Evolutionary conservation across 2,797 vertebrate genomes (phyloP).

Genomic region (Pristis pectinata): DNA sequence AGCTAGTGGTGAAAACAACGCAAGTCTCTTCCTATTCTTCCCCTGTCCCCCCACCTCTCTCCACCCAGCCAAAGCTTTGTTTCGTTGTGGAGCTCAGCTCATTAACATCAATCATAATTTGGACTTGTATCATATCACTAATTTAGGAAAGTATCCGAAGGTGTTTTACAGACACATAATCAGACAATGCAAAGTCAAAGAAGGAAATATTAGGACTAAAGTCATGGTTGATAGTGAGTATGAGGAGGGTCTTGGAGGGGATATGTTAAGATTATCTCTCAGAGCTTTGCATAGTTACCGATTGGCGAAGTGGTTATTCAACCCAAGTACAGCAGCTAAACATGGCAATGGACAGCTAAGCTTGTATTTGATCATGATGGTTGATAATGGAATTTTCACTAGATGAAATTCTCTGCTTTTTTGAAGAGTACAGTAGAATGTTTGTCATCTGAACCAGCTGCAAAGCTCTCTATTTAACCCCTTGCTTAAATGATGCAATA

Average conservation of each 20-base stretch:
- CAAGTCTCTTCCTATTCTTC: too few species aligned
- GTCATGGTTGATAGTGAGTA: background rate
- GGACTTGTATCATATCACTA: background rate
- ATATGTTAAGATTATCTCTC: background rate
- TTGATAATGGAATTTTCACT: background rate
- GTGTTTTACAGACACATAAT: background rate
- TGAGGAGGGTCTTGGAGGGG: background rate
- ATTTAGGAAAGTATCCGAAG: background rate
- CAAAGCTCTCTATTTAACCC: background rate
- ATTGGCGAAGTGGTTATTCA: background rate
- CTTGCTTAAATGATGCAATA: background rate
- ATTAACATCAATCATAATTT: too few species aligned
- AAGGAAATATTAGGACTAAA: background rate
- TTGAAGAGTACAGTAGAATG: background rate
- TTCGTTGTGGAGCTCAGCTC: background rate
- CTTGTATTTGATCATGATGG: background rate
- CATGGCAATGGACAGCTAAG: background rate
- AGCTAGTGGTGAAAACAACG: too few species aligned
- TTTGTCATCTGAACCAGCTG: background rate
- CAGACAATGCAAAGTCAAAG: background rate
- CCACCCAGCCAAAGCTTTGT: background rate
- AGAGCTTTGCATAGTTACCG: background rate
- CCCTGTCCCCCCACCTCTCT: background rate
- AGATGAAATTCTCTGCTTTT: background rate
- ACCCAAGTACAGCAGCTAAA: background rate